Evolutionary conservation across 2,888 invertebrate genomes (phyloP), one percentile per base, ranked within the genome.

Genomic region (Drosophila villosipedis): DNA sequence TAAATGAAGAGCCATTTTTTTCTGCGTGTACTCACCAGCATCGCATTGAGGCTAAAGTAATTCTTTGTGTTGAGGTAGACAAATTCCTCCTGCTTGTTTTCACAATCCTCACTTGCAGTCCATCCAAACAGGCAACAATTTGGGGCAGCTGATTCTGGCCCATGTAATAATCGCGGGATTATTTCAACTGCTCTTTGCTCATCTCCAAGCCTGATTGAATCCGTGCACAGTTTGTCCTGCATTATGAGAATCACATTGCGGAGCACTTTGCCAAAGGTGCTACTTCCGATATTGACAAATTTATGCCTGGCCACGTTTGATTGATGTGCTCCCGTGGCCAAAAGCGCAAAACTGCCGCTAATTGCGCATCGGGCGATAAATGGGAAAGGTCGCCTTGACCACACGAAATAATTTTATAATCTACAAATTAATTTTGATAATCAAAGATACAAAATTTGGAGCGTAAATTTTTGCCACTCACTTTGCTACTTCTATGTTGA

Each of bases 71-170:
- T 65, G 1, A 39, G 12, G 16, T 50, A 50, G 10, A 39, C 10
- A 10, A 19, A 19, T n/a, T 64, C 64, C 12, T 39, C 22, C 28
- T 37, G 37, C 25, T 14, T 4, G 49, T 39, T 31, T 50, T 65
- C 12, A 49, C 1, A 3, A 50, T 58, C 14, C 25, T n/a, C 4
- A 59, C 28, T 16, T 64, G 57, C 28, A 55, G 4, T 35, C 54
- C 54, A 25, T 33, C 43, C 54, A 55, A 25, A 9, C 53, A 62
- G 12, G 41, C 53, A 5, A 33, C 41, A 7, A 62, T 28, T 22
- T 25, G 30, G 7, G 53, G 53, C 25, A 62, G 53, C 25, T 54
- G 53, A 25, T 41, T 33, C n/a, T 63, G 33, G 1, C 25, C 14
- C 10, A 41, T 19, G 33, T 54, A 62, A 31, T 62, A 33, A 9